Percentiles rank a stretch among this genome's conserved stretches.
Conservation (phyloP, 1,140 invertebrate genomes). For the Halyomorpha halys region DNA sequence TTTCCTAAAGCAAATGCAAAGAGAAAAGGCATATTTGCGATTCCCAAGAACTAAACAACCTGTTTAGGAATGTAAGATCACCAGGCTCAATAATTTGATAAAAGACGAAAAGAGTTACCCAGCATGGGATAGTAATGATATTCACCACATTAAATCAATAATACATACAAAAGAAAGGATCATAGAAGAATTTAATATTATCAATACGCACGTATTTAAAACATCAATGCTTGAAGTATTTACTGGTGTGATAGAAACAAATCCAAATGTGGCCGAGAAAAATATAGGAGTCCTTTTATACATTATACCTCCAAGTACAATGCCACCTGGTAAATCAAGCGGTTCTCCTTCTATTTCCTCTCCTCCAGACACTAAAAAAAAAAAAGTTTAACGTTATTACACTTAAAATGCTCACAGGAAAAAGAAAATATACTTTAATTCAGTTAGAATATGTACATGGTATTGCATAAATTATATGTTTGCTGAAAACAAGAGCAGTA, state of each 20-base stretch:
- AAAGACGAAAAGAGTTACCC: too few relatives aligned
- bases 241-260: conserved; percentile 19
- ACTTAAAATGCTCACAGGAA: background rate
- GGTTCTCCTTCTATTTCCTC: conserved; percentile 16
- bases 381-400: background rate
- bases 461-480: conserved; percentile 18
- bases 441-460: conserved; percentile 9
- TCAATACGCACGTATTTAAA: conserved; percentile 10
- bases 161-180: too few relatives aligned
- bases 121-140: too few relatives aligned
- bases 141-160: too few relatives aligned
- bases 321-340: conserved; percentile 21
- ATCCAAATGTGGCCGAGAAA: conserved; percentile 24
- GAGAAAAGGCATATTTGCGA: too few relatives aligned
- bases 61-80: too few relatives aligned
- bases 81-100: too few relatives aligned
- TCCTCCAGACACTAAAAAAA: conserved; percentile 16
- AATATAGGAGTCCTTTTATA: conserved; percentile 17
- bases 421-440: too few relatives aligned
- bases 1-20: too few relatives aligned
- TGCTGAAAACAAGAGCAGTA: conserved; percentile 22
- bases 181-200: too few relatives aligned
- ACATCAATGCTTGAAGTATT: conserved; percentile 20
- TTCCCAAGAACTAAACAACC: too few relatives aligned
- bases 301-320: conserved; percentile 15